These are phyloP conservation scores for Megaceryle alcyon DNA, from an alignment of 2,797 vertebrate species.

Conservation along the genomic window DNA sequence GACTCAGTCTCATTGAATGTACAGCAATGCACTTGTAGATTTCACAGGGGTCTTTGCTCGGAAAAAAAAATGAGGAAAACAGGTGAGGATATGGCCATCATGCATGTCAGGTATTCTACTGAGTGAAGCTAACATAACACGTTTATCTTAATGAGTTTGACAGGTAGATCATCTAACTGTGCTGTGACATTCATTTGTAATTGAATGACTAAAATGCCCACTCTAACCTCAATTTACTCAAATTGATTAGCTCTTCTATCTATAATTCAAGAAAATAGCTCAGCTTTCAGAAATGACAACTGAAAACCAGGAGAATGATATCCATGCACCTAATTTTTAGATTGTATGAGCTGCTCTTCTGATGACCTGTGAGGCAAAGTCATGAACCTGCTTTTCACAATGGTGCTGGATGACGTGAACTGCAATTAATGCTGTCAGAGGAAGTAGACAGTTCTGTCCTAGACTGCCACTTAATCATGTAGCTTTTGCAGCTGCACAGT, in stretches of 20 bases:
- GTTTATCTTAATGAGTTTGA: neutral
- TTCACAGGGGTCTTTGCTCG: neutral
- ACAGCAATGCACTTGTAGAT: neutral
- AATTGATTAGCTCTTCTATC: neutral
- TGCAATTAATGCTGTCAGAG: neutral
- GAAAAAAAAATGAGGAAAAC: neutral
- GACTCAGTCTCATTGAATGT: neutral
- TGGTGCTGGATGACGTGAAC: neutral
- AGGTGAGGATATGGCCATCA: neutral
- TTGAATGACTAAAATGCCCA: constrained; percentile 6
- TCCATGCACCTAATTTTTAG: neutral
- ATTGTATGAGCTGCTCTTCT: neutral
- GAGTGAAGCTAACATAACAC: neutral
- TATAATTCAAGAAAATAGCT: neutral
- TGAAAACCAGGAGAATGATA: neutral
- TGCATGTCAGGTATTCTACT: neutral
- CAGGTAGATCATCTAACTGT: neutral
- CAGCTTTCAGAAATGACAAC: neutral
- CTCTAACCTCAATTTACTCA: constrained; percentile 18
- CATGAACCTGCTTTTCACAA: neutral
- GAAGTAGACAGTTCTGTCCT: neutral
- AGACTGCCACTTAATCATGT: neutral
- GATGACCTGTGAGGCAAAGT: neutral
- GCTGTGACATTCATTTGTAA: neutral
- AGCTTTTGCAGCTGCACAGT: neutral